Evolutionary conservation across 2,113 vertebrate genomes (phyloP).

Genomic region (Cebidichthys violaceus): DNA sequence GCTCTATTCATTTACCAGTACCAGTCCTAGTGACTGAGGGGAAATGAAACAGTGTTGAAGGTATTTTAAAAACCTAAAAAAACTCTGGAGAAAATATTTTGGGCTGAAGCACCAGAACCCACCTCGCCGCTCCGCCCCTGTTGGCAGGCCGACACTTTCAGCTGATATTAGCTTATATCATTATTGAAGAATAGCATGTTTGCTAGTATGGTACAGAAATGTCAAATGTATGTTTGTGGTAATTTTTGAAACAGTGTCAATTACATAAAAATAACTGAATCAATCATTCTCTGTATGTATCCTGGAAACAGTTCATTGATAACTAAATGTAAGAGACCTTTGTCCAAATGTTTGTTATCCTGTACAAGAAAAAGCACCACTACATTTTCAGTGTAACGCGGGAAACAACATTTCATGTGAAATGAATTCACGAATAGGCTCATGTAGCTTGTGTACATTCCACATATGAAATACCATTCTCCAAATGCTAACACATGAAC

Average conservation of each 20-base stretch:
- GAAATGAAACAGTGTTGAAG: neutral
- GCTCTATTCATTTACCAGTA: too few species aligned
- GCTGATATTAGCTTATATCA: neutral
- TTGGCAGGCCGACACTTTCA: neutral
- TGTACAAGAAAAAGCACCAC: neutral
- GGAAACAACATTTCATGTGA: neutral
- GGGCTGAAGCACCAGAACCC: neutral
- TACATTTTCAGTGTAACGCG: too few species aligned
- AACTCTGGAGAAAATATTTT: neutral
- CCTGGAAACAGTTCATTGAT: too few species aligned
- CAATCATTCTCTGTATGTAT: too few species aligned
- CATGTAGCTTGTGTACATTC: neutral
- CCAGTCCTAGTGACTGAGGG: too few species aligned
- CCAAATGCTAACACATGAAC: neutral
- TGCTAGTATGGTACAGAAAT: neutral
- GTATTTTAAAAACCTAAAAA: too few species aligned
- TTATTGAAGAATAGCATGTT: neutral
- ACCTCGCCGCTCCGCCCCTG: neutral
- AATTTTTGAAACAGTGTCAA: neutral
- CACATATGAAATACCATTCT: neutral
- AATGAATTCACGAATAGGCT: neutral
- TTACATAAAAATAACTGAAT: too few species aligned
- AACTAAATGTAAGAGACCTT: neutral
- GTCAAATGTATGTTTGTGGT: neutral
- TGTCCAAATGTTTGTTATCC: neutral